These are phyloP conservation scores for Euwallacea fornicatus DNA, from an alignment of 1,140 invertebrate genomes.

Conservation along the genomic window DNA sequence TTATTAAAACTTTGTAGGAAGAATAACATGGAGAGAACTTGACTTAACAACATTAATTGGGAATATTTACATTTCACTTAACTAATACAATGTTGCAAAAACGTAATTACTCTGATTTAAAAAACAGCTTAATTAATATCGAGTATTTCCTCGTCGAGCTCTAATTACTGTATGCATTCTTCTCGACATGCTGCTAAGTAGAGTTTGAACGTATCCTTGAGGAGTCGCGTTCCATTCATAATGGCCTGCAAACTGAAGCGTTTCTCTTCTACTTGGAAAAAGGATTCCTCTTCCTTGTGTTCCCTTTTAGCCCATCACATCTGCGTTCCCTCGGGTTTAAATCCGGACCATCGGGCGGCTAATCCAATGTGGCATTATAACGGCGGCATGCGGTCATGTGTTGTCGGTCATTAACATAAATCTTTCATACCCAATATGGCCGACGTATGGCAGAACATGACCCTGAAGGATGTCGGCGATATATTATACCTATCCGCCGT, in stretches of 20 bases:
- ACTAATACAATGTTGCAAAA: too few relatives aligned
- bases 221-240: background rate
- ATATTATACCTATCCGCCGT: slow-evolving; percentile 9
- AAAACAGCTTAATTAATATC: slow-evolving; percentile 3
- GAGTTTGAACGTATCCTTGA: slow-evolving; percentile 22
- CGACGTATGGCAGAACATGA: slow-evolving; percentile 21
- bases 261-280: slow-evolving; percentile 10
- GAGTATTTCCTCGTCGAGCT: slow-evolving; percentile 17
- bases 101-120: background rate
- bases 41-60: background rate
- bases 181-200: slow-evolving; percentile 26
- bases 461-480: background rate
- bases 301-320: background rate
- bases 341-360: slow-evolving; percentile 6
- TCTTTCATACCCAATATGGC: slow-evolving; percentile 17
- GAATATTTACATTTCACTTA: too few relatives aligned
- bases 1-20: background rate
- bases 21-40: background rate
- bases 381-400: background rate
- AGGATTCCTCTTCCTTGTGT: slow-evolving; percentile 4
- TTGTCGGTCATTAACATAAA: slow-evolving; percentile 24
- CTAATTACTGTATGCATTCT: slow-evolving; percentile 26
- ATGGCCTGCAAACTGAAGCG: background rate
- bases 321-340: slow-evolving; percentile 1
- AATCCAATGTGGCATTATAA: slow-evolving; percentile 3